These are phyloP conservation scores for Lamellibrachia columna DNA, from an alignment of 2,888 invertebrate genomes.

Conservation along the genomic window DNA sequence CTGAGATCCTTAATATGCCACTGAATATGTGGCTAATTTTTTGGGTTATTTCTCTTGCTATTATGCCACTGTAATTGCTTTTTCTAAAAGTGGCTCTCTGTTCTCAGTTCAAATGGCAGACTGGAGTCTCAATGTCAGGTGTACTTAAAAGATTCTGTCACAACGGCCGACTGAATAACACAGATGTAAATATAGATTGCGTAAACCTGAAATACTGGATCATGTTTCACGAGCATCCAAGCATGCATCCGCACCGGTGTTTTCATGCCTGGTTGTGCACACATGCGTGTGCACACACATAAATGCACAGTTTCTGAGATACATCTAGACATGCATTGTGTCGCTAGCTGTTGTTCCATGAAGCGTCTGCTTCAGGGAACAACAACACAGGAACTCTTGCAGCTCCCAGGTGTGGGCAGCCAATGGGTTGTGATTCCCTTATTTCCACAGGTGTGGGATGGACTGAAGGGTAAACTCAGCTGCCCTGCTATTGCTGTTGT, in stretches of 20 bases:
- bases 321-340: not conserved
- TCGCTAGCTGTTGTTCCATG: not conserved
- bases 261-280: not conserved
- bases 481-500: not conserved
- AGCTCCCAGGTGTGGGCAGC: not conserved
- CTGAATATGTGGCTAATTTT: not conserved
- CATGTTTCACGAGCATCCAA: not conserved
- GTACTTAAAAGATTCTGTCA: not conserved
- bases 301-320: not conserved
- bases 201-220: constrained; percentile 16
- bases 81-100: not conserved
- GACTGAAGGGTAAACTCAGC: not conserved
- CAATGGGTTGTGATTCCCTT: not conserved
- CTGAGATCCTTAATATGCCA: no score
- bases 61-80: not conserved
- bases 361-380: not conserved
- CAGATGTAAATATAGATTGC: not conserved
- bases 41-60: not conserved
- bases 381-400: not conserved
- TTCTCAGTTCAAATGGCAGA: not conserved
- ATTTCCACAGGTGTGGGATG: not conserved
- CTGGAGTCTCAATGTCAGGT: not conserved
- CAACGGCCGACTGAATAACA: not conserved
- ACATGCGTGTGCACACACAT: not conserved
- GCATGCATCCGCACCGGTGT: not conserved